Percentiles rank a stretch among this genome's conserved stretches.
These are phyloP conservation scores for Pangasianodon hypophthalmus DNA, from an alignment of 2,113 vertebrate genomes.

Conservation along the genomic window DNA sequence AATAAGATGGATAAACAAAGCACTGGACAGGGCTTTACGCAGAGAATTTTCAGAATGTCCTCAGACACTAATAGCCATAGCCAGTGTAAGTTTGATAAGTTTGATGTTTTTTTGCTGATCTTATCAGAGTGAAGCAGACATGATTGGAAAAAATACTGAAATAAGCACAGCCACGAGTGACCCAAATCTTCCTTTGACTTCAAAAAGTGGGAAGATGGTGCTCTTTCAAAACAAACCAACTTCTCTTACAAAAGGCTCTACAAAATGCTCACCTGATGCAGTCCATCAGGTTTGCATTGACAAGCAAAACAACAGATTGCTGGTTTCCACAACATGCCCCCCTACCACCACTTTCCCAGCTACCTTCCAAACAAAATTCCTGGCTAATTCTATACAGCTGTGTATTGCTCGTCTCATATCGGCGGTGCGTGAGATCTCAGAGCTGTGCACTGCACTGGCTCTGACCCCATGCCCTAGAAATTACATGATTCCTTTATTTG, in stretches of 20 bases:
- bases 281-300: constrained; percentile 51
- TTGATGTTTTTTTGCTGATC: neutral
- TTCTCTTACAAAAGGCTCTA: neutral
- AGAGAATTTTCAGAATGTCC: neutral
- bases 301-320: constrained; percentile 49
- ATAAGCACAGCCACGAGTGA: neutral
- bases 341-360: constrained; percentile 17
- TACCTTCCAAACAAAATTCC: constrained; percentile 56
- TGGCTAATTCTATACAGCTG: constrained; percentile 56
- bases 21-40: neutral
- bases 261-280: constrained; percentile 45
- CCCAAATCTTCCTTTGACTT: neutral
- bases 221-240: constrained; percentile 4
- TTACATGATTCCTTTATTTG: neutral
- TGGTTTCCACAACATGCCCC: constrained; percentile 50
- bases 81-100: neutral
- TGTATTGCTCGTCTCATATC: constrained; percentile 46
- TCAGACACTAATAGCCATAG: neutral
- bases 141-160: constrained; percentile 12
- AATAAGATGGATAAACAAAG: neutral
- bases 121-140: neutral
- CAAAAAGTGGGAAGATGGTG: neutral
- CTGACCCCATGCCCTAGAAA: constrained; percentile 26
- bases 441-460: constrained; percentile 25
- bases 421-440: constrained; percentile 38